Evolutionary conservation across 2,888 invertebrate species (phyloP).

Genomic region (Uloborus plumipes): DNA sequence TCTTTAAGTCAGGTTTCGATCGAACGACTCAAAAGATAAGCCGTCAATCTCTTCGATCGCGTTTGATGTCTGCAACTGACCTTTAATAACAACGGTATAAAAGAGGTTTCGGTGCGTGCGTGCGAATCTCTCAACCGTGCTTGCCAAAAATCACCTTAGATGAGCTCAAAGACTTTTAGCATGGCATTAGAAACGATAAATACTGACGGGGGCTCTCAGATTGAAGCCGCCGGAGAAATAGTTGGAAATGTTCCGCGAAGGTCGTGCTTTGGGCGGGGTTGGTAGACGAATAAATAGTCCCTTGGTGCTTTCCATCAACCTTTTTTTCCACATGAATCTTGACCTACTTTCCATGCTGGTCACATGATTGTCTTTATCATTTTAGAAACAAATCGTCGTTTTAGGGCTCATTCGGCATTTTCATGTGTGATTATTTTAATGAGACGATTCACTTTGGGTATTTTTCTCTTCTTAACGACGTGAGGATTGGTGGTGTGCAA

Average conservation of each 20-base stretch:
- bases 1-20: no score
- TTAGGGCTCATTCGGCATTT: conserved; percentile 28
- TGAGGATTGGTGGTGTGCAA: no score
- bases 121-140: no score
- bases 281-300: conserved; percentile 52
- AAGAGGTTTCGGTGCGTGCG: no score
- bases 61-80: no score
- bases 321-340: conserved; percentile 35
- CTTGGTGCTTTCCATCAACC: conserved; percentile 34
- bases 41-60: no score
- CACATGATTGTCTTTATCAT: conserved; percentile 32
- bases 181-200: no score
- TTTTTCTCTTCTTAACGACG: no score
- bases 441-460: neutral
- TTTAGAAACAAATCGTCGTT: conserved; percentile 22
- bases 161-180: no score
- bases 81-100: no score
- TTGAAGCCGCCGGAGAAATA: conserved; percentile 23
- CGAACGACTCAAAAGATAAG: no score
- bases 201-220: neutral
- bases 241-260: conserved; percentile 33
- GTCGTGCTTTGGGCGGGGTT: conserved; percentile 46
- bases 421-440: conserved; percentile 31
- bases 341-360: conserved; percentile 45
- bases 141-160: no score